Conservation (phyloP, 2,113 vertebrate species). For the Nerophis ophidion region DNA sequence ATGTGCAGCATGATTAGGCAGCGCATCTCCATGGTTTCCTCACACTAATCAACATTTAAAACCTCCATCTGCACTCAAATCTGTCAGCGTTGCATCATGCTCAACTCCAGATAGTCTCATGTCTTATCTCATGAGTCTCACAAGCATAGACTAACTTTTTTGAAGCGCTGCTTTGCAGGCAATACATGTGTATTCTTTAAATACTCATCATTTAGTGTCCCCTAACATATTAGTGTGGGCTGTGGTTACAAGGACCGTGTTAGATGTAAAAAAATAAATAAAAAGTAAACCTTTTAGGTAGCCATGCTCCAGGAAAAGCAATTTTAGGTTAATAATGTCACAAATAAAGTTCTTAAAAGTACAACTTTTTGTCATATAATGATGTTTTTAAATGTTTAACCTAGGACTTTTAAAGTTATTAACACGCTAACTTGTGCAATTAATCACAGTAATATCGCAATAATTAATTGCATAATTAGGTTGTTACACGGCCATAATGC, state of each 20-base stretch:
- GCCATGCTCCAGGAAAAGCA: too few species aligned
- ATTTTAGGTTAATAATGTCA: too few species aligned
- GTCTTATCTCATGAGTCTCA: slow-evolving; percentile 6
- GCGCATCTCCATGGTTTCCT: slow-evolving; percentile 37
- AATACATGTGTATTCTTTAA: neutral
- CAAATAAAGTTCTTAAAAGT: too few species aligned
- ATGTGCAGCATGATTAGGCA: slow-evolving; percentile 40
- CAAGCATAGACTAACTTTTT: neutral
- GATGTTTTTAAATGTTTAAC: too few species aligned
- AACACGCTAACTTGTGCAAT: too few species aligned
- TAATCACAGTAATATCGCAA: too few species aligned
- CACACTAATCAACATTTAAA: slow-evolving; percentile 32
- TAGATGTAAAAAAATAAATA: too few species aligned
- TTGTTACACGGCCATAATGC: too few species aligned
- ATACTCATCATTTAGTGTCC: neutral
- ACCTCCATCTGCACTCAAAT: slow-evolving; percentile 18
- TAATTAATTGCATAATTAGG: too few species aligned
- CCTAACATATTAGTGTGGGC: neutral
- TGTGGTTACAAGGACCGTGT: neutral
- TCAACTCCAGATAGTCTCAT: neutral
- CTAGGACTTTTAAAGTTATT: too few species aligned
- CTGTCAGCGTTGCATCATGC: neutral
- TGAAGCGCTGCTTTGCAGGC: neutral
- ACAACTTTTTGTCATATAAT: too few species aligned
- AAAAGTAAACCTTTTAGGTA: too few species aligned